These are phyloP conservation scores for Agonopterix arenella DNA, from an alignment of 2,888 invertebrate species.

Conservation along the genomic window DNA sequence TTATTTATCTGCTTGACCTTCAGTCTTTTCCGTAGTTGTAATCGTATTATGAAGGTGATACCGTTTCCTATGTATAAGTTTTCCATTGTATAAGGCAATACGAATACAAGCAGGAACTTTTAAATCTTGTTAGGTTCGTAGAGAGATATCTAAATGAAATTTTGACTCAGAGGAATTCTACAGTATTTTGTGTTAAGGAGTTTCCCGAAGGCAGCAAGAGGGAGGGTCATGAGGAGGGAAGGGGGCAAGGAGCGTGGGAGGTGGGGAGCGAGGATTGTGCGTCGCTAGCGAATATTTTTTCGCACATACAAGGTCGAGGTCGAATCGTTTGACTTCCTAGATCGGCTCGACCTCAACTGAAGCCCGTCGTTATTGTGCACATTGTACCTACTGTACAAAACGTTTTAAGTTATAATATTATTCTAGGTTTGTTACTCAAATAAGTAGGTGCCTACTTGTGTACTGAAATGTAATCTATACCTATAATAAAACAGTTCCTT, in stretches of 20 bases:
- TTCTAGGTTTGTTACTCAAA: too few species aligned
- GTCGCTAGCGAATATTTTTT: constrained; percentile 64
- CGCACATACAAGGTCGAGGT: constrained; percentile 70
- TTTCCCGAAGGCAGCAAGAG: neutral
- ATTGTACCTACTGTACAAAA: constrained; percentile 16
- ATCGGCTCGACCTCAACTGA: constrained; percentile 41
- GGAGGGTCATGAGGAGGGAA: neutral
- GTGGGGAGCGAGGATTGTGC: constrained; percentile 29
- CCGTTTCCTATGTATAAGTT: constrained; percentile 15
- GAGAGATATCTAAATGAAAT: too few species aligned
- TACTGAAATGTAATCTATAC: too few species aligned
- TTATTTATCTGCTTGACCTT: constrained; percentile 32
- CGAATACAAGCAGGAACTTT: too few species aligned
- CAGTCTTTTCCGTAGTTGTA: constrained; percentile 46
- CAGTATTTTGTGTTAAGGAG: neutral
- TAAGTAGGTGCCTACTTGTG: too few species aligned
- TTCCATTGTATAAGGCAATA: constrained; percentile 5
- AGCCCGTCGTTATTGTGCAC: too few species aligned
- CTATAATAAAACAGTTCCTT: too few species aligned
- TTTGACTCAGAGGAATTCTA: too few species aligned
- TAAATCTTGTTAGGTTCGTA: too few species aligned
- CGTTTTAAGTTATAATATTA: neutral
- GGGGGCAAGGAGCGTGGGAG: constrained; percentile 11
- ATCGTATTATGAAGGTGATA: constrained; percentile 31
- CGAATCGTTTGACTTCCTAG: constrained; percentile 70